phyloP scores from a whole-genome alignment of 2,113 vertebrate species.

The Pteropus alecto region DNA sequence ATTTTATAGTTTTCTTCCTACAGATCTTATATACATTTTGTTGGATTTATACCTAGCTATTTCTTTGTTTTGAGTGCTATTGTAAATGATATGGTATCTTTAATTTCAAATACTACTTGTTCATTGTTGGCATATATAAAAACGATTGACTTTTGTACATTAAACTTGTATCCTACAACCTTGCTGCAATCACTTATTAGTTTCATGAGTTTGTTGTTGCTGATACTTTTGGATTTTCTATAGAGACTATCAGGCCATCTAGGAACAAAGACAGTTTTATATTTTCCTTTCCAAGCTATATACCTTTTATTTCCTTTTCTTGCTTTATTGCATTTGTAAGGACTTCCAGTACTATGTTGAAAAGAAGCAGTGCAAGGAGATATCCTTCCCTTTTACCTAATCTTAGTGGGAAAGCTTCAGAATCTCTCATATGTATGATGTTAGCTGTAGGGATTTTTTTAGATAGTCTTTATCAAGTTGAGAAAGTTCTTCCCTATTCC shows the following conservation, averaged over 20 bases:
- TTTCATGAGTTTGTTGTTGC: not conserved
- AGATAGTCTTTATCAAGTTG: not conserved
- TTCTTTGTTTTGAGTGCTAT: not conserved
- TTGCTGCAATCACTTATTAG: not conserved
- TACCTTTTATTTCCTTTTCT: not conserved
- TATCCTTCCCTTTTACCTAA: not conserved
- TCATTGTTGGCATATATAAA: not conserved
- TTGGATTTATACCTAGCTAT: not conserved
- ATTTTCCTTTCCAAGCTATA: not conserved
- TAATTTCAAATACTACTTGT: not conserved
- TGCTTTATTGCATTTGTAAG: not conserved
- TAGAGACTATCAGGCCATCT: not conserved
- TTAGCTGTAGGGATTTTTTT: not conserved
- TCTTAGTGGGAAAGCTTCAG: not conserved
- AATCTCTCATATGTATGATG: not conserved
- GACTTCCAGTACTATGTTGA: not conserved
- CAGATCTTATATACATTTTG: not conserved
- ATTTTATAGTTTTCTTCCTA: not conserved
- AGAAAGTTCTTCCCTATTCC: not conserved
- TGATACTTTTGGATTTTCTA: not conserved
- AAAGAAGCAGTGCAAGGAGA: not conserved
- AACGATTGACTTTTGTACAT: not conserved
- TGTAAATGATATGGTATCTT: not conserved
- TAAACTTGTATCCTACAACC: not conserved
- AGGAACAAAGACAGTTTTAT: not conserved